Evolutionary conservation across 2,888 invertebrate species (phyloP).

Genomic region (Holacanthella duospinosa): DNA sequence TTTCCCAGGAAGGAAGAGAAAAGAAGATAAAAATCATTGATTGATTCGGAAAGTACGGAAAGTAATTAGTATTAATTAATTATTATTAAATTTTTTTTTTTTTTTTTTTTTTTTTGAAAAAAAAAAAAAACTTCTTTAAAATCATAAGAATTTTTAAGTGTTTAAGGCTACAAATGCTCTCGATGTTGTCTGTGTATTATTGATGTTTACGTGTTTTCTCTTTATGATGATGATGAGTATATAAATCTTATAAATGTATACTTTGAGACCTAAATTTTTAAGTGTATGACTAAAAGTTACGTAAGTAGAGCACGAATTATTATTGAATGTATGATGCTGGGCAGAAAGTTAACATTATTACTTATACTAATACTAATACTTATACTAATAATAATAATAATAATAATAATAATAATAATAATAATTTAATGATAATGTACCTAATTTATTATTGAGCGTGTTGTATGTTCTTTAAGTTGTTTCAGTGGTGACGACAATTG

Average conservation of each 20-base stretch:
- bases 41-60: neutral
- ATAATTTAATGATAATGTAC: neutral
- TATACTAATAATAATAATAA: neutral
- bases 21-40: neutral
- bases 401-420: too few relatives aligned
- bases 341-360: neutral
- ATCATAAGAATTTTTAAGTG: too few relatives aligned
- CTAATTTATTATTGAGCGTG: neutral
- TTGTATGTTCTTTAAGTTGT: neutral
- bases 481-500: neutral
- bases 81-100: too few relatives aligned
- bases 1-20: too few relatives aligned
- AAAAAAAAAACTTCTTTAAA: too few relatives aligned
- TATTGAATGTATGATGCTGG: neutral
- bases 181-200: too few relatives aligned
- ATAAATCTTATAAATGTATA: too few relatives aligned
- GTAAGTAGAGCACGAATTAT: neutral
- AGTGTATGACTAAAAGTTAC: neutral
- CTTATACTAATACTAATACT: neutral
- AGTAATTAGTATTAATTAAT: neutral
- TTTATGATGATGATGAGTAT: too few relatives aligned
- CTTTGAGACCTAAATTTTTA: neutral
- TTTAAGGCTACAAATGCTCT: too few relatives aligned
- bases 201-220: too few relatives aligned
- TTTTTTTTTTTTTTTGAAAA: too few relatives aligned